Percentiles rank a stretch among this genome's conserved stretches.
Evolutionary conservation across 2,113 vertebrate species (phyloP).

Genomic region (Pteropus alecto): DNA sequence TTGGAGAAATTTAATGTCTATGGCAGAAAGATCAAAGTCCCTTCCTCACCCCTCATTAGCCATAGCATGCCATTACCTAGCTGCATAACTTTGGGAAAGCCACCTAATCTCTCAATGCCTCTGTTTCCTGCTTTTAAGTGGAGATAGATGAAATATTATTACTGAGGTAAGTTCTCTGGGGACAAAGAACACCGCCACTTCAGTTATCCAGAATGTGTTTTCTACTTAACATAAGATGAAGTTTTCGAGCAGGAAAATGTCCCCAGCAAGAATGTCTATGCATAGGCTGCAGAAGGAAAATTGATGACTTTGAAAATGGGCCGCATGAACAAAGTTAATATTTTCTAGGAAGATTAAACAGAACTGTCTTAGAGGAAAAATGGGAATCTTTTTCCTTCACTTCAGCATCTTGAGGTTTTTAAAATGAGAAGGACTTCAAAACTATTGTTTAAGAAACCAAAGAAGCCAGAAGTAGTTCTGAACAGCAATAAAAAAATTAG

Average conservation of each 20-base stretch:
- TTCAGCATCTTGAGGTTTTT: conserved; percentile 6
- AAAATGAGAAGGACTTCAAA: conserved; percentile 41
- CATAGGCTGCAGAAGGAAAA: neutral
- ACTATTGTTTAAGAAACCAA: conserved; percentile 31
- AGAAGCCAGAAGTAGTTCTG: conserved; percentile 30
- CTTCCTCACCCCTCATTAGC: neutral
- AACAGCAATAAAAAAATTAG: neutral
- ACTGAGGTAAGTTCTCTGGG: neutral
- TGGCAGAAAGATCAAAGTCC: neutral
- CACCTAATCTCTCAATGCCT: neutral
- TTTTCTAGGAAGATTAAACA: neutral
- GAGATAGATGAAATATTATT: neutral
- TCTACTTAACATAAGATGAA: neutral
- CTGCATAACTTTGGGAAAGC: neutral
- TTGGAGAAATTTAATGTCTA: neutral
- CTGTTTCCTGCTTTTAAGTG: neutral
- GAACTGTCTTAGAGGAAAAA: conserved; percentile 13
- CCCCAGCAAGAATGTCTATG: neutral
- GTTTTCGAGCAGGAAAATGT: neutral
- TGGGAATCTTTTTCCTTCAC: neutral
- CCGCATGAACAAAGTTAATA: neutral
- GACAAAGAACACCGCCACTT: neutral
- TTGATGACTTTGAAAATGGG: conserved; percentile 12
- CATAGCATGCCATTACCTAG: neutral
- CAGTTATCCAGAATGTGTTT: neutral